phyloP scores from a whole-genome alignment of 2,113 vertebrate species.

The Caracal caracal region DNA sequence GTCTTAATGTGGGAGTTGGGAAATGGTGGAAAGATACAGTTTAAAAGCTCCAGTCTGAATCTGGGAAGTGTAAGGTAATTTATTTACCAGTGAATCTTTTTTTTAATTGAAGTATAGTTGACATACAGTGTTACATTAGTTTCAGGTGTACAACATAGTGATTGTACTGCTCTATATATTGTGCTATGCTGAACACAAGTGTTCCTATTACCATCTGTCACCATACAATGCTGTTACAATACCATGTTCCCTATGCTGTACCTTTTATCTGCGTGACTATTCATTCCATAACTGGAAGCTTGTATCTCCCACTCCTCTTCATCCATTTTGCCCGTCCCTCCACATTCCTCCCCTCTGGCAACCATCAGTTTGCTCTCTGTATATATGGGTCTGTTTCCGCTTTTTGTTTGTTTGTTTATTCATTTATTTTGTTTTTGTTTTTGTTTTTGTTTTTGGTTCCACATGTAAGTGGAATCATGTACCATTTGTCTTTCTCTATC shows the following conservation, averaged over 20 bases:
- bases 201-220: not conserved
- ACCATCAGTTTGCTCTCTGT: not conserved
- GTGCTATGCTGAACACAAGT: not conserved
- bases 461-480: not conserved
- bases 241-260: not conserved
- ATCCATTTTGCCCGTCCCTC: not conserved
- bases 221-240: not conserved
- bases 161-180: not conserved
- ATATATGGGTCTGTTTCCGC: not conserved
- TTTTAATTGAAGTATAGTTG: not conserved
- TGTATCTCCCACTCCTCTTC: not conserved
- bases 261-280: not conserved
- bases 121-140: not conserved
- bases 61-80: not conserved
- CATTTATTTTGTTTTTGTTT: too few relatives aligned
- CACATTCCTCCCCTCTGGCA: not conserved
- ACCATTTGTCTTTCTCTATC: not conserved
- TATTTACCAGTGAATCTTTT: not conserved
- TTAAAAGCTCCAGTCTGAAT: not conserved
- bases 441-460: not conserved
- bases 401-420: not conserved
- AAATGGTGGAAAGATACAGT: conserved; percentile 26
- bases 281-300: not conserved
- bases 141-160: not conserved
- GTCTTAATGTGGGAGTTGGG: conserved; percentile 8